Conservation (phyloP, 2,797 vertebrate genomes). For the Fistularia tabacaria region DNA sequence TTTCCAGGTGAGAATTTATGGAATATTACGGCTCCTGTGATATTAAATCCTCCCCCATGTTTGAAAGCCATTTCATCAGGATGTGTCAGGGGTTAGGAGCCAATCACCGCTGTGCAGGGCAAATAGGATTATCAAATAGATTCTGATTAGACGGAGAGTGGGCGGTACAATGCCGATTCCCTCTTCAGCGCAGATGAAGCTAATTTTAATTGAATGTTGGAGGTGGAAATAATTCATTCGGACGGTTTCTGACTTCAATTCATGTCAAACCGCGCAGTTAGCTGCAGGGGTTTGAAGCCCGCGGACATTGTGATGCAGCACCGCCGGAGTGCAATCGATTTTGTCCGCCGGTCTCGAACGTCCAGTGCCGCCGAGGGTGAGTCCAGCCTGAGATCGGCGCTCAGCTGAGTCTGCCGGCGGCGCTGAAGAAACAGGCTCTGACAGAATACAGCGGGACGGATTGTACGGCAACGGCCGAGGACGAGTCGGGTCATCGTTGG, state of each 20-base stretch:
- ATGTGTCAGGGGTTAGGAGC: conserved; percentile 5
- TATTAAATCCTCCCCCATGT: conserved; percentile 6
- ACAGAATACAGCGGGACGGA: too few species aligned
- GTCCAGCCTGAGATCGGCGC: too few species aligned
- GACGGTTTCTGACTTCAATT: conserved; percentile 1
- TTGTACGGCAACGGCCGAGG: too few species aligned
- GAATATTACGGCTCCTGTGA: conserved; percentile 5
- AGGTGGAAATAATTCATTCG: conserved; percentile 13
- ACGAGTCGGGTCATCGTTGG: too few species aligned
- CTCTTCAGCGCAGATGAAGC: conserved; percentile 17
- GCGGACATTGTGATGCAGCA: too few species aligned
- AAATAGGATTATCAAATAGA: conserved; percentile 34
- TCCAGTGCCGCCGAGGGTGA: too few species aligned
- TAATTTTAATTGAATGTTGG: conserved; percentile 25
- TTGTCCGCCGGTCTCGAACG: too few species aligned
- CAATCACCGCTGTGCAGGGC: conserved; percentile 6
- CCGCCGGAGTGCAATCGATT: too few species aligned
- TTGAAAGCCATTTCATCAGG: conserved; percentile 28
- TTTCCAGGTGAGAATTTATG: background rate
- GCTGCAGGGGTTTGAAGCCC: too few species aligned
- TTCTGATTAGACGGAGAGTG: conserved; percentile 16
- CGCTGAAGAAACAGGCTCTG: too few species aligned
- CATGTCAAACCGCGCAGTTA: background rate
- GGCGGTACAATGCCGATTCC: conserved; percentile 12
- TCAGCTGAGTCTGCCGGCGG: too few species aligned